Evolutionary conservation across 2,888 invertebrate species (phyloP), one percentile per base, ranked within the genome.

Genomic region (Micropterix aruncella): DNA sequence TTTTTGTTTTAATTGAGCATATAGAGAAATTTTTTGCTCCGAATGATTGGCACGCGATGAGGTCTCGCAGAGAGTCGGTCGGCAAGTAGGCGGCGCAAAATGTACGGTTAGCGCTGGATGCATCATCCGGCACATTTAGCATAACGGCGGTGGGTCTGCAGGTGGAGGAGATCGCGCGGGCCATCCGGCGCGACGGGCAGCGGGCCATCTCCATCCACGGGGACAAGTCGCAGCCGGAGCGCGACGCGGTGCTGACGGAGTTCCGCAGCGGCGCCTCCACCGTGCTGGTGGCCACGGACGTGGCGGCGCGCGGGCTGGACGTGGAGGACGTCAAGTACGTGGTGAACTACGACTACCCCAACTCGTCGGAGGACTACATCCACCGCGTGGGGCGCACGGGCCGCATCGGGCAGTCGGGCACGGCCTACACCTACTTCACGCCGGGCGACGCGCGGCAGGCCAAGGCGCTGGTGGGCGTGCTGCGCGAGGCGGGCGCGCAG

Each of bases 321-420:
- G 85, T 97, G 18, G 93, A 95, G 62, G 96, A 97, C 63, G 90
- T 97, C 44, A 95, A 95, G 64, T 94, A 86, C 69, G 96, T 97
- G 36, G 91, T 97, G 54, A 97, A 97, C 66, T 96, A 83, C 62
- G 97, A 97, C 67, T 97, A 94, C 64, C 96, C 97, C 0, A 92
- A 91, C 60, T 92, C 92, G 44, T 92, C 93, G 12, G 97, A 97
- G 66, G 96, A 97, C 66, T 97, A 97, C 61, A 93, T 97, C 49
- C 96, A 97, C 63, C 80, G 96, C 54, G 97, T 97, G 65, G 94
- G 88, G 45, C 81, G 94, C 53, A 94, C 94, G 16, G 93, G 94
- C 5, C 82, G 96, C 52, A 89, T 91, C 55, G 88, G 91, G 58
- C 90, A 91, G 58, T 82, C 87, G 27, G 92, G 94, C 41, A 96